Conservation (phyloP, 2,113 vertebrate genomes). For the Actenoides lindsayi region DNA sequence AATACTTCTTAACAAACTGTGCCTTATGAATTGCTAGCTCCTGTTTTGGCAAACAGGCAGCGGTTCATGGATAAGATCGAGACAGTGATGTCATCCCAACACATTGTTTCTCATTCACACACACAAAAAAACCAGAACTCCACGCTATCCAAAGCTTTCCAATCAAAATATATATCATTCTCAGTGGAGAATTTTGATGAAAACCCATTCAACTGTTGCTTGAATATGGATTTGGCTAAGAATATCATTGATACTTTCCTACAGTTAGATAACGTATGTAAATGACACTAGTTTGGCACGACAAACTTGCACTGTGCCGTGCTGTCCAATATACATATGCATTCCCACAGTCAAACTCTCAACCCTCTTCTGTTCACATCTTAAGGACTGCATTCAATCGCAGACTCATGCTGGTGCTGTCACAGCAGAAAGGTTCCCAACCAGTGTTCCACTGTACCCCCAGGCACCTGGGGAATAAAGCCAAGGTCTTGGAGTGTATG, state of each 20-base stretch:
- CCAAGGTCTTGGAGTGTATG: neutral
- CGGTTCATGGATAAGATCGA: neutral
- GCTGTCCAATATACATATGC: neutral
- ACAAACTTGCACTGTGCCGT: neutral
- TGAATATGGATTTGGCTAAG: neutral
- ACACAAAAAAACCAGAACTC: neutral
- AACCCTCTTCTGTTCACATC: neutral
- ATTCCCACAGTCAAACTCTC: neutral
- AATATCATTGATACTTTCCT: neutral
- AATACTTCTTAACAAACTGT: neutral
- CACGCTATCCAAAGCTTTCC: neutral
- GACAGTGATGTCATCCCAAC: neutral
- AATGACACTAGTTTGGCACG: neutral
- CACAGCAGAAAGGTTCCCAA: neutral
- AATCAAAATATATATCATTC: neutral
- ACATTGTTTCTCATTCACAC: neutral
- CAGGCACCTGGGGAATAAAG: neutral
- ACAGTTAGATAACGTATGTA: neutral
- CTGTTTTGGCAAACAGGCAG: neutral
- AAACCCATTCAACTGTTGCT: neutral
- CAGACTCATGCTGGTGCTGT: neutral
- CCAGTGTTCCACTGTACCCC: too few species aligned
- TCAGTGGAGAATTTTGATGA: neutral
- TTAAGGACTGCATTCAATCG: neutral
- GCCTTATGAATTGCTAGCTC: neutral